Base-by-base conservation (phyloP, 2,113 vertebrate genomes). In the Suncus etruscus region DNA sequence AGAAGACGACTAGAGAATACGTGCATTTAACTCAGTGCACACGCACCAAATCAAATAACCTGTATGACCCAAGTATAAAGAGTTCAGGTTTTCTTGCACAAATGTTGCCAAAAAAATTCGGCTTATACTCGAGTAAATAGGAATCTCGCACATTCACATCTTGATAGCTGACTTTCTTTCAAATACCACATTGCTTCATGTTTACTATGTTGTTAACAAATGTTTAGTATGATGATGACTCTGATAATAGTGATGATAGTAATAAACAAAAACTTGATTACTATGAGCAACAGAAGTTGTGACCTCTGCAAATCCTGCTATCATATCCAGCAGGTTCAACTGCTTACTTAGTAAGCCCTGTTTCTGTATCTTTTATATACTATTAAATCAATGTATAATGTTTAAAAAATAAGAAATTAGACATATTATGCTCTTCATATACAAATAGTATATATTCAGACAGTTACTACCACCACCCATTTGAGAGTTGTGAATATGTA, bases 141-240 rank as follows among this genome's bases (percentile, higher is more conserved):
- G 32, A 15, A 63, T 45, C 39, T 92, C 4, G 29, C 22, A 32
- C 29, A 66, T 18, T 39, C 61, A 27, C 2, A 25, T 31, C 39
- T 51, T 85, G 76, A 73, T 27, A 94, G 50, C 16, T 77, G 31
- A 31, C 10, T 14, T 87, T 66, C 65, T 18, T 91, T 75, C 65
- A 74, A 80, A 83, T 61, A n/a, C 22, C 39, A 29, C 74, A 50
- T 16, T 22, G 58, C 58, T 61, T 61, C 22, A 4, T 22, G 18
- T 61, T 20, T 20, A 61, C 18, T 16, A 61, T 20, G 2, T 61
- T 39, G 39, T 22, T 25, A 25, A 58, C 9, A 73, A 86, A 48
- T 82, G 22, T 10, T 47, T 31, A 58, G 4, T 50, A 6, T 16
- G 31, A 51, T 24, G 24, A 54, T 29, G 32, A 31, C 0, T 5